Evolutionary conservation across 2,113 vertebrate genomes (phyloP).

Genomic region (Rattus rattus): DNA sequence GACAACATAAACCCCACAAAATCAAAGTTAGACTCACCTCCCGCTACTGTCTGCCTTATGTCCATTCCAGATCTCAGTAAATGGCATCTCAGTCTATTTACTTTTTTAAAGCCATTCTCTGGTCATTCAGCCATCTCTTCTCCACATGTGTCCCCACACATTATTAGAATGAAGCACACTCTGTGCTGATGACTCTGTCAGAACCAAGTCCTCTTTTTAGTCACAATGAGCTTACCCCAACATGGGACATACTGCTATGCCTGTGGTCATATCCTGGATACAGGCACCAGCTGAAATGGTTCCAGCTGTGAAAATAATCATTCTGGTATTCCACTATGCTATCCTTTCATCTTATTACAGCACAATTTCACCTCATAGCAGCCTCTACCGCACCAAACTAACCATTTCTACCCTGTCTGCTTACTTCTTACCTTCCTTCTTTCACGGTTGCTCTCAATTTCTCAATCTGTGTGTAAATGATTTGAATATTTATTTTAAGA

Average conservation of each 20-base stretch:
- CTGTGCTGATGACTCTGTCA: not conserved
- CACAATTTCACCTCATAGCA: not conserved
- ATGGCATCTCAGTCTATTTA: not conserved
- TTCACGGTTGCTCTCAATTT: not conserved
- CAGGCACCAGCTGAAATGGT: not conserved
- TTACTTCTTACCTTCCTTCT: not conserved
- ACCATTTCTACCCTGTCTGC: not conserved
- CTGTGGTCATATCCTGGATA: not conserved
- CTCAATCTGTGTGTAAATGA: not conserved
- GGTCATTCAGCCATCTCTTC: not conserved
- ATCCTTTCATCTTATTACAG: not conserved
- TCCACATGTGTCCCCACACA: not conserved
- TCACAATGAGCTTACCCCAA: not conserved
- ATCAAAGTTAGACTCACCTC: not conserved
- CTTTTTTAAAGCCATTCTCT: not conserved
- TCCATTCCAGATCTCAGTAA: not conserved
- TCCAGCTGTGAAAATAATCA: not conserved
- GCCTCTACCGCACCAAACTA: not conserved
- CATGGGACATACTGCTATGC: not conserved
- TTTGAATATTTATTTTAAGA: not conserved
- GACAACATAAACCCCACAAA: not conserved
- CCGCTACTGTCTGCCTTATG: not conserved
- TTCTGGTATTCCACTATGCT: not conserved
- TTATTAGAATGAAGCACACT: not conserved
- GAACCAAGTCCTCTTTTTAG: not conserved